These are phyloP conservation scores for Maniola jurtina DNA, from an alignment of 1,140 invertebrate genomes.

Conservation along the genomic window DNA sequence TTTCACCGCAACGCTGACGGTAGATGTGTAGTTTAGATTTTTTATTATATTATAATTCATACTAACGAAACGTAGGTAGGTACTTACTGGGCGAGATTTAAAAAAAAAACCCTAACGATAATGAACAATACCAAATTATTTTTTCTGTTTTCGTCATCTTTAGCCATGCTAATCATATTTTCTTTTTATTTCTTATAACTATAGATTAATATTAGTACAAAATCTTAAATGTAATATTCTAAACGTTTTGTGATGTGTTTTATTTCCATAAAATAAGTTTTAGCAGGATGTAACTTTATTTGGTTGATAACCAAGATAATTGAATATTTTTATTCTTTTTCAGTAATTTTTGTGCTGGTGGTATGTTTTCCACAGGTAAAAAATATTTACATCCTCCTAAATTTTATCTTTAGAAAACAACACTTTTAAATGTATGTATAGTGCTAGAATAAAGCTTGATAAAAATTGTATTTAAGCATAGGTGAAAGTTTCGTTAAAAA, in stretches of 20 bases:
- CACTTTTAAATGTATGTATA: not conserved
- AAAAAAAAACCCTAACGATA: too few species aligned
- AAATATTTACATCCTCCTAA: not conserved
- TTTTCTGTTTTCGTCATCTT: not conserved
- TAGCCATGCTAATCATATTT: slow-evolving; percentile 1
- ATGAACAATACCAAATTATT: not conserved
- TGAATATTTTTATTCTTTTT: too few species aligned
- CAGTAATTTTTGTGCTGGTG: too few species aligned
- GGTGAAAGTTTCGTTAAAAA: not conserved
- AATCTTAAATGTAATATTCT: not conserved
- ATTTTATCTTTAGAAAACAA: not conserved
- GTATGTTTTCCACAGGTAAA: too few species aligned
- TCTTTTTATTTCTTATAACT: not conserved
- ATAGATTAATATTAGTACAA: not conserved
- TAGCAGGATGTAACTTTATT: not conserved
- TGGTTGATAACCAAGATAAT: too few species aligned
- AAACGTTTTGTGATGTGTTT: not conserved
- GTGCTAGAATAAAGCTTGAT: not conserved
- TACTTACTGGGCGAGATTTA: too few species aligned
- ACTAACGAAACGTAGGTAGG: too few species aligned
- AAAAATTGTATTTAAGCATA: not conserved
- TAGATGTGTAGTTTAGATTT: too few species aligned
- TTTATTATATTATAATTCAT: too few species aligned
- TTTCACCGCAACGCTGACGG: too few species aligned
- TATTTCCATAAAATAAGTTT: not conserved